Base-by-base conservation (phyloP, 2,797 vertebrate genomes). In the Chromobotia macracanthus region DNA sequence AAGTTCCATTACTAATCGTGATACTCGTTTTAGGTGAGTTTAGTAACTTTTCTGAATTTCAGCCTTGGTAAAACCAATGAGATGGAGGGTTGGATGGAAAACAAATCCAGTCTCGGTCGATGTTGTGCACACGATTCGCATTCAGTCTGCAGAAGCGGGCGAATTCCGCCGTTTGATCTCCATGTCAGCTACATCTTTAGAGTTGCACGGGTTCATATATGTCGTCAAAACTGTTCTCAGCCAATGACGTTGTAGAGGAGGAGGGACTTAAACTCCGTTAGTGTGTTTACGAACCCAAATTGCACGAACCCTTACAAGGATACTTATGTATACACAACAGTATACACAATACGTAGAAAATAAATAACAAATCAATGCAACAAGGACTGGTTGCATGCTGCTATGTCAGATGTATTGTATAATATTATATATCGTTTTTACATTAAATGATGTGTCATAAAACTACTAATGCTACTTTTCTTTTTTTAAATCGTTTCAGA, bases 161-260 rank as follows among this genome's bases (percentile, higher is more conserved):
- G 85, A 80, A 87, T 89, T 92, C 83, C 91, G 90, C 87, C 87
- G 90, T 90, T 86, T 83, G 90, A 92, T 90, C 92, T 95, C 93
- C 93, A 94, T 92, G 92, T 92, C 87, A 94, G 94, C 92, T 92
- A 94, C 95, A 96, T 95, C 91, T 95, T 95, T 93, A 89, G 94
- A 90, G 90, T 91, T 86, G 89, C 92, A 89, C 88, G 93, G 93
- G 92, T 95, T 95, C 94, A 95, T 95, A 95, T 95, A 95, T 95
- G 93, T 92, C 94, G 94, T 94, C 95, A 93, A 92, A 93, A 89
- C 85, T 78, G 18, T 80, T 82, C 77, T 78, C 74, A 85, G 86
- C 95, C 95, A 96, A 95, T 95, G 88, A 86, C 78, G 28, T 78
- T 46, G 46, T 67, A 58, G 81, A 79, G 82, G 87, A 88, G 94